These are phyloP conservation scores for Leucophora obtusa DNA, from an alignment of 2,888 invertebrate species.

Conservation along the genomic window DNA sequence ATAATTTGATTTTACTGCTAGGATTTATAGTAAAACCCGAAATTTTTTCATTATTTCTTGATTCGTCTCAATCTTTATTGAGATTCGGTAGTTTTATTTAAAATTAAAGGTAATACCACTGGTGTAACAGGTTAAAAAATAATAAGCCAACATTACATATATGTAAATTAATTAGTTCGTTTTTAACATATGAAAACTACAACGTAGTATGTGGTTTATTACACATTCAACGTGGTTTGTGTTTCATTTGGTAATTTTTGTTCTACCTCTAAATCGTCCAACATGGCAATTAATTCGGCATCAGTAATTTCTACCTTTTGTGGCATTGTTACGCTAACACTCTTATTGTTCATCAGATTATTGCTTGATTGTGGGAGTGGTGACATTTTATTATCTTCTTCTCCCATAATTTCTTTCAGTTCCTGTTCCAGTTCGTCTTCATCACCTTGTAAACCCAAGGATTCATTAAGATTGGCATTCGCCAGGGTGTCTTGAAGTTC, in stretches of 20 bases:
- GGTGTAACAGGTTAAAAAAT: too few relatives aligned
- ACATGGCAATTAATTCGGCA: constrained; percentile 72
- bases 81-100: too few relatives aligned
- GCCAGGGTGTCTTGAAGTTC: constrained; percentile 81
- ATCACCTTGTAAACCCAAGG: constrained; percentile 68
- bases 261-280: constrained; percentile 72
- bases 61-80: too few relatives aligned
- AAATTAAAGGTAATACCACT: too few relatives aligned
- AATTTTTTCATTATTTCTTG: too few relatives aligned
- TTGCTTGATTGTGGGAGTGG: background rate
- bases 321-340: background rate
- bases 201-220: too few relatives aligned
- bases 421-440: constrained; percentile 83
- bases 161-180: too few relatives aligned
- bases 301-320: constrained; percentile 69
- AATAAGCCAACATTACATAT: too few relatives aligned
- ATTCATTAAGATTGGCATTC: constrained; percentile 77
- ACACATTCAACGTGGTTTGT: background rate
- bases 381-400: constrained; percentile 38
- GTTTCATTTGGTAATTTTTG: constrained; percentile 65
- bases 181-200: too few relatives aligned
- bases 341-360: constrained; percentile 4
- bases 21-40: too few relatives aligned
- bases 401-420: constrained; percentile 81
- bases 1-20: too few relatives aligned